Conservation (phyloP, 1,140 invertebrate genomes). For the Belonocnema kinseyi region DNA sequence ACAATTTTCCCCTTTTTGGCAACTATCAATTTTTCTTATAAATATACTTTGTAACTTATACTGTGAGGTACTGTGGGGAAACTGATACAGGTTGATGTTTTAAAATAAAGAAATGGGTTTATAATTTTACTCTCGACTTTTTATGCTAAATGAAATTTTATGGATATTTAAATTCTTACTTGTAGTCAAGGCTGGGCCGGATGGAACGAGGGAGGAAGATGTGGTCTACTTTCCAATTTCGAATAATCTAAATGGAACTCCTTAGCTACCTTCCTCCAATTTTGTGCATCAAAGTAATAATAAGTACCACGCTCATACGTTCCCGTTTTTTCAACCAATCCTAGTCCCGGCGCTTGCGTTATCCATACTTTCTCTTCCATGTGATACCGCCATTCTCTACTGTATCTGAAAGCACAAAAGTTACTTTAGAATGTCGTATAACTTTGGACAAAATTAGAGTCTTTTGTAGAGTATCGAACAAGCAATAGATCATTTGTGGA, state of each 20-base stretch:
- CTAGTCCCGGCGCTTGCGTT: constrained; percentile 95
- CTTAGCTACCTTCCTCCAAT: constrained; percentile 96
- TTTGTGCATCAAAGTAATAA: constrained; percentile 98
- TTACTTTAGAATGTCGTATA: background rate
- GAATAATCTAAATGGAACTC: constrained; percentile 98
- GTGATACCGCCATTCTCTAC: constrained; percentile 99
- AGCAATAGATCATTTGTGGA: no score
- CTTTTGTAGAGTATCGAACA: background rate
- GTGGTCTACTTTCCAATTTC: constrained; percentile 94
- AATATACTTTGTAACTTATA: no score
- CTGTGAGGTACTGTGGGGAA: constrained; percentile 1
- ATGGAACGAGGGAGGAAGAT: constrained; percentile 72
- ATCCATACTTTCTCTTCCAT: constrained; percentile 99
- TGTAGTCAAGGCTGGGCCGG: constrained; percentile 75
- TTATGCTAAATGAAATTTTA: no score
- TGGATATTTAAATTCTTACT: constrained; percentile 47
- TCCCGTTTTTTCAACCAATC: constrained; percentile 93
- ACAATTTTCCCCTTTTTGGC: no score
- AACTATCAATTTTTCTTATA: no score
- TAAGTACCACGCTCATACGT: constrained; percentile 98
- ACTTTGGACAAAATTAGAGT: constrained; percentile 7
- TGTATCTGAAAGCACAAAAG: constrained; percentile 82
- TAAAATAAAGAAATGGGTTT: background rate
- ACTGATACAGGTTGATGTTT: background rate
- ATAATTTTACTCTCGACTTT: no score